Evolutionary conservation across 2,888 invertebrate genomes (phyloP), one percentile per base, ranked within the genome.

Genomic region (Callosobruchus maculatus): DNA sequence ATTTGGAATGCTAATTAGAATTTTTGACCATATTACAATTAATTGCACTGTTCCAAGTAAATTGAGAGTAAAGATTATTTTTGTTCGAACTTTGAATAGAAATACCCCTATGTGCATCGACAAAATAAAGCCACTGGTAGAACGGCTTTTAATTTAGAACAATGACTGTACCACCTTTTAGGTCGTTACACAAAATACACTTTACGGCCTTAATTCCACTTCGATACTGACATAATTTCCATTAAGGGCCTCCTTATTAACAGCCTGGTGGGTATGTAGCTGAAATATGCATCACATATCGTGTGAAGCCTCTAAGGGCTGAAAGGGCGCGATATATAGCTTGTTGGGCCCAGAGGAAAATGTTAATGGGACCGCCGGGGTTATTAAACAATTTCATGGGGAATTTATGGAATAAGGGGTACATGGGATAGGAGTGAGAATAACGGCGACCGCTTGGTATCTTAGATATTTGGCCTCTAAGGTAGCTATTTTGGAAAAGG

Each of bases 301-400:
- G 49, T 49, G 1, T 26, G 49, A 49, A 49, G 49, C 49, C 1
- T 49, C 49, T 5, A 7, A 49, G 18, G 49, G 49, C 49, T 49
- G 9, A 49, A 49, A 49, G 81, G 78, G 82, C 73, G 75, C 75
- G 82, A 83, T 82, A 81, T 81, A 79, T 82, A 81, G 82, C 83
- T 82, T 82, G 78, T 80, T 79, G 81, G 78, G 78, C 79, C 79
- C 79, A 78, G 80, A 78, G 76, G 78, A 78, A 81, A 81, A 81
- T 81, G 78, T 79, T 80, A 78, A 78, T 79, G 74, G 71, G 30
- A 70, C 72, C 73, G 31, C 72, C 70, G 74, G 75, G 78, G 78
- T 79, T 78, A 78, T 79, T 79, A n/a, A 68, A 68, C 68, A 68
- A 68, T 68, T 68, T 68, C 21, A 68, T 68, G 68, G 21, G 21